Conservation (phyloP, 1,140 invertebrate species). For the Galleria mellonella region DNA sequence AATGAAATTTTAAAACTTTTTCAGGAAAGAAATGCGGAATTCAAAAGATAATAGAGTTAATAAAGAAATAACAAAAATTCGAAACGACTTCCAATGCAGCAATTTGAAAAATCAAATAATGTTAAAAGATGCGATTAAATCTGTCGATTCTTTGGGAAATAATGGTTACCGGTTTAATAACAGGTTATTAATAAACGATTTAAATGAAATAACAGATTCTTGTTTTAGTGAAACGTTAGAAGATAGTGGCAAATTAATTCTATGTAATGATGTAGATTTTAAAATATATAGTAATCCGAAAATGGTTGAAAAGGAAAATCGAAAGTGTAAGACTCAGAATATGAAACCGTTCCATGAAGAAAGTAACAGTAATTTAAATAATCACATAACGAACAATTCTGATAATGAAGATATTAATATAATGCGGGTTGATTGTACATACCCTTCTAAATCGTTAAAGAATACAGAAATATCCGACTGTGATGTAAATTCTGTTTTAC, state of each 20-base stretch:
- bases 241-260: conserved; percentile 23
- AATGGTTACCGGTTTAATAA: neutral
- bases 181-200: neutral
- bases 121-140: conserved; percentile 26
- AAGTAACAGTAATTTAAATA: neutral
- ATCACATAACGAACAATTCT: neutral
- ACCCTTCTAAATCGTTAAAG: neutral
- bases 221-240: conserved; percentile 9
- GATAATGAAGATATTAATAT: neutral
- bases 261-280: conserved; percentile 35
- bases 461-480: neutral
- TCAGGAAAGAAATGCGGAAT: conserved; percentile 23
- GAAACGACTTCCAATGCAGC: conserved; percentile 24
- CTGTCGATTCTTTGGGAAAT: neutral
- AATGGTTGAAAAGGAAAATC: conserved; percentile 1
- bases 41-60: conserved; percentile 21
- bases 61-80: conserved; percentile 36
- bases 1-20: conserved; percentile 4
- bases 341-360: neutral
- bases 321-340: neutral
- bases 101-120: conserved; percentile 37
- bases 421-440: neutral
- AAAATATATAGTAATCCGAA: conserved; percentile 21
- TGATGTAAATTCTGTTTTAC: no score
- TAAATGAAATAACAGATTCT: conserved; percentile 1